phyloP scores from a whole-genome alignment of 2,113 vertebrate genomes.

The Colossoma macropomum region DNA sequence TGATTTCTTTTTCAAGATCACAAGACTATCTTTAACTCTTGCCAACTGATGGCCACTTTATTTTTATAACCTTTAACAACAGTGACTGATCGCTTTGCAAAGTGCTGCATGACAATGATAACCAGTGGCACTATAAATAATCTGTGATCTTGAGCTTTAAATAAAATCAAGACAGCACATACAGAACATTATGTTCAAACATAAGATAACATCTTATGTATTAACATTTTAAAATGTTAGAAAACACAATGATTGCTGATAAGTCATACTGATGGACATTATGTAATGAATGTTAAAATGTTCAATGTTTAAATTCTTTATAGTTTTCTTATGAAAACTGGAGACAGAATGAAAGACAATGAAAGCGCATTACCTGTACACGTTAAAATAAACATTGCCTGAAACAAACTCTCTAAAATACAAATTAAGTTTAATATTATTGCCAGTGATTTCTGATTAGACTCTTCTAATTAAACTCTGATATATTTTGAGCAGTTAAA shows the following conservation, averaged over 20 bases:
- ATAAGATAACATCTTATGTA: neutral
- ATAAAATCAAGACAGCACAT: neutral
- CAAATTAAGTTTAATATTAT: neutral
- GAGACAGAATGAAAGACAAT: neutral
- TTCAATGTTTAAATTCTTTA: neutral
- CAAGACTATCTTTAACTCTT: neutral
- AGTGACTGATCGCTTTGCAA: neutral
- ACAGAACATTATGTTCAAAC: neutral
- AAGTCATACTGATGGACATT: neutral
- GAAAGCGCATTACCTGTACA: neutral
- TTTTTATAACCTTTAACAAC: too few species aligned
- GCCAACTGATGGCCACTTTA: neutral
- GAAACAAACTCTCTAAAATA: too few species aligned
- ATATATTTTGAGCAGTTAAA: neutral
- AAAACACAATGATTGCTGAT: neutral
- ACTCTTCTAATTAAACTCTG: too few species aligned
- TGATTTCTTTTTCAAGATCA: constrained; percentile 19
- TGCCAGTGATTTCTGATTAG: too few species aligned
- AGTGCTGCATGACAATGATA: neutral
- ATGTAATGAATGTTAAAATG: neutral
- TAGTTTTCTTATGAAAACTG: neutral
- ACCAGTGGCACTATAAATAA: neutral
- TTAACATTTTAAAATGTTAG: neutral
- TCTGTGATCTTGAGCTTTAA: neutral
- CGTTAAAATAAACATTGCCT: neutral